These are phyloP conservation scores for Malurus splendens DNA, from an alignment of 2,797 vertebrate species.

Conservation along the genomic window DNA sequence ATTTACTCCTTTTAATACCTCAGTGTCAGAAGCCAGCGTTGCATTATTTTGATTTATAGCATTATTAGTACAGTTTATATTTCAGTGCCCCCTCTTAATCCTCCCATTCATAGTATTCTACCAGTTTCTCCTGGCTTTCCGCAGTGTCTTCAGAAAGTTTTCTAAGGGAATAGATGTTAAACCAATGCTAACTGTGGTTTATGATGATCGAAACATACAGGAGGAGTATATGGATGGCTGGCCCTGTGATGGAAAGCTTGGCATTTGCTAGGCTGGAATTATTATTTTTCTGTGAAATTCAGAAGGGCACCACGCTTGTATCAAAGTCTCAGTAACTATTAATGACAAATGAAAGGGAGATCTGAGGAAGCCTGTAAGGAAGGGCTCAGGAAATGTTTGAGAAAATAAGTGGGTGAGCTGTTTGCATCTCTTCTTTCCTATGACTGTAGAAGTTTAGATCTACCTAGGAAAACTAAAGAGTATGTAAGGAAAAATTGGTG, in stretches of 20 bases:
- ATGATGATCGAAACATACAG: neutral
- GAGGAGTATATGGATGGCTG: neutral
- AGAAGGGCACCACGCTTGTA: accelerated
- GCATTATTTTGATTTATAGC: conserved; percentile 27
- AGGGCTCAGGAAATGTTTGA: neutral
- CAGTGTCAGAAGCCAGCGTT: neutral
- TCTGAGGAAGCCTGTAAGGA: neutral
- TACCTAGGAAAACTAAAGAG: neutral
- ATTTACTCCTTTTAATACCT: conserved; percentile 13
- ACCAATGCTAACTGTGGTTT: neutral
- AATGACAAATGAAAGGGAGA: neutral
- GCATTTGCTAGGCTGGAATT: neutral
- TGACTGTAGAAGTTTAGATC: neutral
- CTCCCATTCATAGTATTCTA: neutral
- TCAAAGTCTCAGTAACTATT: neutral
- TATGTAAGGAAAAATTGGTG: neutral
- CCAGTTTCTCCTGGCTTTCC: neutral
- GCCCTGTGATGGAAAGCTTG: neutral
- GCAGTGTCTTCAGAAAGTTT: neutral
- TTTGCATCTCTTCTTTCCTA: neutral
- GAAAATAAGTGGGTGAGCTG: neutral
- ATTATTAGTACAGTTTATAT: conserved; percentile 20
- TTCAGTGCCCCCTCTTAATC: neutral
- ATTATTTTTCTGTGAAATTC: neutral
- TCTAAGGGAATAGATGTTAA: neutral